These are phyloP conservation scores for Protomyctophum bolini DNA, from an alignment of 2,113 vertebrate species.

Conservation along the genomic window DNA sequence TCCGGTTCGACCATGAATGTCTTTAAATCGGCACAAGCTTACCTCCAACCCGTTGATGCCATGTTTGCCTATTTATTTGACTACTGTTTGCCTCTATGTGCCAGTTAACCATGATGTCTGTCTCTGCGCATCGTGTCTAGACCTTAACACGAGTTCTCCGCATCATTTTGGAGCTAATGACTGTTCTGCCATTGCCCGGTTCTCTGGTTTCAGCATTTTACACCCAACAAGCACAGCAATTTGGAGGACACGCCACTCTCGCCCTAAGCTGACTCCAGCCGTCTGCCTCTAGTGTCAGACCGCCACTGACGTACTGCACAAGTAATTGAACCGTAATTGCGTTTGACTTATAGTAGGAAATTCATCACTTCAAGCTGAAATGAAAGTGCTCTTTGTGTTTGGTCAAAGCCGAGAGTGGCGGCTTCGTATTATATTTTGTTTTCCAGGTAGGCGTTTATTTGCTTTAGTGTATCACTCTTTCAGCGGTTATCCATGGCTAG, in stretches of 20 bases:
- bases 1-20: no score
- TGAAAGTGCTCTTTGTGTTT: conserved; percentile 43
- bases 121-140: no score
- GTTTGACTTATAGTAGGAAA: conserved; percentile 12
- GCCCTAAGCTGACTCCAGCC: not conserved
- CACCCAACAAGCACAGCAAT: not conserved
- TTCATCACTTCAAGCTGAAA: conserved; percentile 20
- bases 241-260: not conserved
- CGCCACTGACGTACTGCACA: conserved; percentile 3
- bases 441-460: conserved; percentile 14
- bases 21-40: no score
- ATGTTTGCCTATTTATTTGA: no score
- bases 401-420: conserved; percentile 32
- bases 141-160: no score
- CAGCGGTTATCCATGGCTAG: not conserved
- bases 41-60: no score
- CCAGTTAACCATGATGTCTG: not conserved
- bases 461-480: conserved; percentile 5
- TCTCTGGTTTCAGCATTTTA: not conserved
- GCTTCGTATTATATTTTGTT: conserved; percentile 22
- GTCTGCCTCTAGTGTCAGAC: conserved; percentile 18
- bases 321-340: conserved; percentile 34
- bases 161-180: not conserved
- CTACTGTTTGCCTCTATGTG: not conserved
- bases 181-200: not conserved